Evolutionary conservation across 2,888 invertebrate genomes (phyloP).

Genomic region (Drosophila fulvimacula): DNA sequence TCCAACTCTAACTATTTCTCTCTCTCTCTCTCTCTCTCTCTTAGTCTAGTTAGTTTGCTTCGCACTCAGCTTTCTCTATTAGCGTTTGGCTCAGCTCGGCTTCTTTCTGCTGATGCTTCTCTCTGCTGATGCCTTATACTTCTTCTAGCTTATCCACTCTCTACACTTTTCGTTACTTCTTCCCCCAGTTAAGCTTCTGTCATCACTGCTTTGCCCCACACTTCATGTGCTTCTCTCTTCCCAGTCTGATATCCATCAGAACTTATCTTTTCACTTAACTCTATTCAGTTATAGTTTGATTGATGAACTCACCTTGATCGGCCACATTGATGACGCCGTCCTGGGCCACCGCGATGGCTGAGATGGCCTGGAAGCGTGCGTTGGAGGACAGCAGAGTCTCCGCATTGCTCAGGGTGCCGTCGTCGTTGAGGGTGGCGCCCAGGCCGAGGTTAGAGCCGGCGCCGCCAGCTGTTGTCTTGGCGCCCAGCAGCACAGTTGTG

Average conservation of each 20-base stretch:
- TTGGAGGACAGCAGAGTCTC: slow-evolving; percentile 95
- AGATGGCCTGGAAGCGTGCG: slow-evolving; percentile 94
- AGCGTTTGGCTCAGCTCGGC: neutral
- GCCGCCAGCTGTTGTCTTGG: slow-evolving; percentile 79
- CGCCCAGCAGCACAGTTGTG: slow-evolving; percentile 83
- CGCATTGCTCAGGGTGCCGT: slow-evolving; percentile 88
- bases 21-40: too few relatives aligned
- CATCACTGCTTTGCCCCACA: neutral
- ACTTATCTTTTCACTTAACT: neutral
- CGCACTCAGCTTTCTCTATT: neutral
- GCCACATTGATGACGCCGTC: slow-evolving; percentile 98
- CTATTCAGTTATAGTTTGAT: neutral
- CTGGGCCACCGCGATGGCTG: slow-evolving; percentile 96
- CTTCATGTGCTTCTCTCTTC: neutral
- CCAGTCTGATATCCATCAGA: too few relatives aligned
- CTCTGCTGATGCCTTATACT: too few relatives aligned
- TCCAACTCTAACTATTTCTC: too few relatives aligned
- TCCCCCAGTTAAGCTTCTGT: too few relatives aligned
- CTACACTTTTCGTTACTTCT: too few relatives aligned
- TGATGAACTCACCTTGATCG: slow-evolving; percentile 91
- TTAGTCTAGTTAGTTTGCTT: neutral
- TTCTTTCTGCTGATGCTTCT: neutral
- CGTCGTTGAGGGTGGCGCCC: slow-evolving; percentile 81
- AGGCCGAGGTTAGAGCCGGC: slow-evolving; percentile 63
- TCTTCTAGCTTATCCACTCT: too few relatives aligned